A percentile compares a stretch with the other conserved stretches of the same genome.
phyloP scores from a whole-genome alignment of 1,140 invertebrate species.

The Nasonia giraulti region DNA sequence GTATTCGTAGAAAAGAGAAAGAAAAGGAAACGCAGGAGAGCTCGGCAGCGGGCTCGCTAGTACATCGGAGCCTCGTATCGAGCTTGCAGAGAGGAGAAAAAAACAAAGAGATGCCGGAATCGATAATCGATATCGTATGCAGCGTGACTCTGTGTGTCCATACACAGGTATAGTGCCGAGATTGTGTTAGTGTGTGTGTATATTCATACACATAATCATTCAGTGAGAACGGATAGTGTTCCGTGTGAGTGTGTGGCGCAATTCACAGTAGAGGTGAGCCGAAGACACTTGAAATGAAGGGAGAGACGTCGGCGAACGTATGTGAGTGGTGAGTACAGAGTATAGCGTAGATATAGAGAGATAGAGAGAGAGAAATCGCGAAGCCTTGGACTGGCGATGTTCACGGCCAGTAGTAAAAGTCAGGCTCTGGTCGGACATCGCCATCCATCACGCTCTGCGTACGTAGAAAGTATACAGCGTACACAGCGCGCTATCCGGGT shows the following conservation, averaged over 20 bases:
- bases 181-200: neutral
- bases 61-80: neutral
- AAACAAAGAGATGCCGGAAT: neutral
- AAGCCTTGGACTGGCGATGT: neutral
- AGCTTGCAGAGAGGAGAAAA: neutral
- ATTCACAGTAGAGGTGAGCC: neutral
- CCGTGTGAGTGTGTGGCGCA: neutral
- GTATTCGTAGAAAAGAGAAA: constrained; percentile 17
- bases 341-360: neutral
- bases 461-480: neutral
- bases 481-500: neutral
- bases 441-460: neutral
- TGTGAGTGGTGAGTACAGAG: neutral
- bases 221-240: neutral
- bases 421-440: constrained; percentile 11
- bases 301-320: neutral
- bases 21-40: neutral
- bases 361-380: neutral
- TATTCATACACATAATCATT: neutral
- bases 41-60: neutral
- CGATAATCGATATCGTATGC: neutral
- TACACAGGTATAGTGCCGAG: neutral
- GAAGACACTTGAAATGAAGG: neutral
- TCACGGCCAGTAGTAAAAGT: constrained; percentile 19
- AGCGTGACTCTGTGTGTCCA: constrained; percentile 8